Percentiles rank a stretch among this genome's conserved stretches.
phyloP scores from a whole-genome alignment of 2,888 invertebrate species.

The Perizoma flavofasciatum region DNA sequence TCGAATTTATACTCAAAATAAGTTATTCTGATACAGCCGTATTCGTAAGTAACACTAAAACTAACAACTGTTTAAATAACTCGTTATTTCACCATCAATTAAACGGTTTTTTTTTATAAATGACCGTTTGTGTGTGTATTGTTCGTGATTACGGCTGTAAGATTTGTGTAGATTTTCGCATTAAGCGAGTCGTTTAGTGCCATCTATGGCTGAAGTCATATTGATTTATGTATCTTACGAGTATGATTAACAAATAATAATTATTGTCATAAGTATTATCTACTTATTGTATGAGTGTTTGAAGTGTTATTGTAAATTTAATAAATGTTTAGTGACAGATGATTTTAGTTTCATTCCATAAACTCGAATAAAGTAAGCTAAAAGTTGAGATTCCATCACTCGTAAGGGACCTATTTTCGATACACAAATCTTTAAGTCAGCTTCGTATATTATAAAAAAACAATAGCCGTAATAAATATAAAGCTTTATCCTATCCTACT shows the following conservation, averaged over 20 bases:
- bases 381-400: too few relatives aligned
- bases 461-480: too few relatives aligned
- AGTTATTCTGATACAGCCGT: constrained; percentile 16
- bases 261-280: constrained; percentile 71
- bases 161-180: constrained; percentile 11
- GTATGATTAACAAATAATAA: constrained; percentile 37
- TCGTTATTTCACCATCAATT: too few relatives aligned
- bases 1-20: constrained; percentile 53
- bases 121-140: neutral
- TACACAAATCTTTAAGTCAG: too few relatives aligned
- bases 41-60: constrained; percentile 7
- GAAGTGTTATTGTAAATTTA: constrained; percentile 66
- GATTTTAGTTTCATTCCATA: constrained; percentile 25
- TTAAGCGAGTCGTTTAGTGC: constrained; percentile 54
- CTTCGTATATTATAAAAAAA: too few relatives aligned
- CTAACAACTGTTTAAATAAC: too few relatives aligned
- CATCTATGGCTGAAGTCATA: constrained; percentile 66
- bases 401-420: too few relatives aligned
- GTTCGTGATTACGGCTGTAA: constrained; percentile 16
- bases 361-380: neutral
- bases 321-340: constrained; percentile 67
- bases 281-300: constrained; percentile 72
- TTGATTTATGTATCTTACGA: constrained; percentile 41
- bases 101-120: neutral
- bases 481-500: too few relatives aligned